Percentiles rank a stretch among this genome's conserved stretches.
Evolutionary conservation across 64 coral and sea anemone genomes (phyloP).

Genomic region (Montipora efflorescens): DNA sequence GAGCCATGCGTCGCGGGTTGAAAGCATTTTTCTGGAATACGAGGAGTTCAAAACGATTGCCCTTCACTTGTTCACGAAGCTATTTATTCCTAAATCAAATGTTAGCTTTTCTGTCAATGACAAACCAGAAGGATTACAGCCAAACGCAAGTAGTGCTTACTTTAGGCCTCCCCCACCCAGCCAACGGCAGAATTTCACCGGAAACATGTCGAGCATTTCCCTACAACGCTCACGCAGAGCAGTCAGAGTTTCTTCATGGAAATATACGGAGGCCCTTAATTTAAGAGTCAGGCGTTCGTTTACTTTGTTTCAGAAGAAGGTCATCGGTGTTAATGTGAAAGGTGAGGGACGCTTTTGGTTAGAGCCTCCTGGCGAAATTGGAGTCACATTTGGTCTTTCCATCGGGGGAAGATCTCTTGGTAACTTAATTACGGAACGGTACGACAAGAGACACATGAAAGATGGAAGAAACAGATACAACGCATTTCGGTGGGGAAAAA

Average conservation of each 20-base stretch:
- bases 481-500: no score
- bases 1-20: slow-evolving; percentile 7
- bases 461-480: no score
- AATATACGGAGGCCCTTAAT: not conserved
- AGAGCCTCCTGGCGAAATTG: not conserved
- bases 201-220: not conserved
- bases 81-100: not conserved
- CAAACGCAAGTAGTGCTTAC: not conserved
- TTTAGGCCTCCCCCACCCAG: not conserved
- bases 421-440: not conserved
- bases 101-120: not conserved
- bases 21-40: not conserved
- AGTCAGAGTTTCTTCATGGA: not conserved
- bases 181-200: slow-evolving; percentile 6
- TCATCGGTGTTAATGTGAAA: not conserved
- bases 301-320: slow-evolving; percentile 29
- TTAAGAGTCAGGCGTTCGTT: not conserved
- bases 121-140: not conserved
- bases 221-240: not conserved
- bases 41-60: not conserved
- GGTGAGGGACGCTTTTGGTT: not conserved
- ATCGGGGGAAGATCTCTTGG: not conserved
- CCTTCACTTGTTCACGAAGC: slow-evolving; percentile 3
- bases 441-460: not conserved
- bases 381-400: not conserved